Percentiles rank a stretch among this genome's conserved stretches.
These are phyloP conservation scores for Guaruba guarouba DNA, from an alignment of 2,113 vertebrate genomes.

Conservation along the genomic window DNA sequence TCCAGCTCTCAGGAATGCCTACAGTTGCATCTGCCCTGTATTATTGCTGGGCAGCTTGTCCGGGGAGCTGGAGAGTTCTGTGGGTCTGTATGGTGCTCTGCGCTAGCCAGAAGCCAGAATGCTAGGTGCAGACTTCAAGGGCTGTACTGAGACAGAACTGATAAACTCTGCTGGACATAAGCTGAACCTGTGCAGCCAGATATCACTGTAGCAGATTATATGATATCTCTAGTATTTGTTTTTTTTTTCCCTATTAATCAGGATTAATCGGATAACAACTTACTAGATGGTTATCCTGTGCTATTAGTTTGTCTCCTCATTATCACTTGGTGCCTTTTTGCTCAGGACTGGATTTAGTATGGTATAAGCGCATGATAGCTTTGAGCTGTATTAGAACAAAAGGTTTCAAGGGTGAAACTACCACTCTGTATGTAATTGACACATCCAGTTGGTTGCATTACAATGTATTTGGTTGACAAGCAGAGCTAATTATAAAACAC, in stretches of 20 bases:
- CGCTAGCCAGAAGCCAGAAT: neutral
- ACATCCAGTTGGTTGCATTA: slow-evolving; percentile 17
- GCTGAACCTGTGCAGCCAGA: neutral
- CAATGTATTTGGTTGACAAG: slow-evolving; percentile 49
- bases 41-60: neutral
- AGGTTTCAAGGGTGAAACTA: neutral
- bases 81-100: neutral
- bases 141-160: neutral
- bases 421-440: slow-evolving; percentile 15
- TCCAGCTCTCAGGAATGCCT: neutral
- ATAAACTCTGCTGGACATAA: neutral
- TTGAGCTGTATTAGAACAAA: neutral
- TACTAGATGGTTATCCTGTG: neutral
- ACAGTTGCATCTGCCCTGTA: neutral
- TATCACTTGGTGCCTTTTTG: fast-evolving
- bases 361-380: neutral
- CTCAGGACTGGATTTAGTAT: neutral
- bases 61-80: neutral
- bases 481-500: slow-evolving; percentile 58
- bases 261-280: neutral
- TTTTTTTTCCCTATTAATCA: neutral
- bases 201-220: neutral
- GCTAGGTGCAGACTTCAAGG: neutral
- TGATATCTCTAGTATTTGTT: neutral
- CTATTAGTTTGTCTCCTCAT: neutral